A percentile compares a stretch with the other conserved stretches of the same genome.
Conservation (phyloP, 2,888 invertebrate species). For the Junonia oenone region DNA sequence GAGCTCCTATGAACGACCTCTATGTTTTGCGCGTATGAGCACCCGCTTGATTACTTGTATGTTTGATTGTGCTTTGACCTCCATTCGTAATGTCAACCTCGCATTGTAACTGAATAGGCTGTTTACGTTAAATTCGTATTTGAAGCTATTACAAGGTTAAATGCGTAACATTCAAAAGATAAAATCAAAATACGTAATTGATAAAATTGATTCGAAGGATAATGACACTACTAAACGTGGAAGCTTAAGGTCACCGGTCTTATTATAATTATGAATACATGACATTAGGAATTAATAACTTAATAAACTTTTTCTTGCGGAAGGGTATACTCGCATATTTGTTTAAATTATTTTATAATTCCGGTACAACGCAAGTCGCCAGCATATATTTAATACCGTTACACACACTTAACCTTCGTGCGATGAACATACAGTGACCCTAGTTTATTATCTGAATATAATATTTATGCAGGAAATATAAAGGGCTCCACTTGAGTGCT, state of each 20-base stretch:
- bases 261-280: neutral
- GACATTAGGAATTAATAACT: neutral
- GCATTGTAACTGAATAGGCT: slow-evolving; percentile 1
- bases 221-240: neutral
- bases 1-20: slow-evolving; percentile 27
- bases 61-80: slow-evolving; percentile 40
- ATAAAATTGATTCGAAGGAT: neutral
- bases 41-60: slow-evolving; percentile 28
- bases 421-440: slow-evolving; percentile 14
- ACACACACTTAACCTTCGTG: slow-evolving; percentile 25
- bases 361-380: slow-evolving; percentile 3
- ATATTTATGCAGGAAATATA: neutral
- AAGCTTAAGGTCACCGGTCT: neutral
- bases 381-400: slow-evolving; percentile 27
- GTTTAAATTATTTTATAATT: slow-evolving; percentile 3
- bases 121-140: slow-evolving; percentile 2
- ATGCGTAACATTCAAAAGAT: neutral
- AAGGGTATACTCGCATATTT: neutral
- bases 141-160: neutral
- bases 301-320: neutral
- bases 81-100: slow-evolving; percentile 27
- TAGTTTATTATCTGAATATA: neutral
- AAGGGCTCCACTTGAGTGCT: neutral
- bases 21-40: slow-evolving; percentile 37
- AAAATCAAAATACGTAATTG: neutral